Evolutionary conservation across 2,113 vertebrate species (phyloP).

Genomic region (Cathartes aura): DNA sequence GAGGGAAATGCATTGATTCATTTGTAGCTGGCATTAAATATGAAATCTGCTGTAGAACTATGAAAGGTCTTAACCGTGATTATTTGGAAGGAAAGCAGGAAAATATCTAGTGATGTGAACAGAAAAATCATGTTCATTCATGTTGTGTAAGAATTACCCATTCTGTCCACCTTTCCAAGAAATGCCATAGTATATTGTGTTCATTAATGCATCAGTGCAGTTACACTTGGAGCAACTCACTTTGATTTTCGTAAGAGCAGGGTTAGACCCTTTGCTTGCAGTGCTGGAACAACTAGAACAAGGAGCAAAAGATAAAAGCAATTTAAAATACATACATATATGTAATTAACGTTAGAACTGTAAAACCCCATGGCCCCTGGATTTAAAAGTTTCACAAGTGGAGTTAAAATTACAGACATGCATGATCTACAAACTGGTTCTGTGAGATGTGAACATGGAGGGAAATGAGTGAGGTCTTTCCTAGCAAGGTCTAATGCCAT

Average conservation of each 20-base stretch:
- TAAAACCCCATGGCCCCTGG: not conserved
- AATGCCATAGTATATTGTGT: not conserved
- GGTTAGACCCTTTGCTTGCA: not conserved
- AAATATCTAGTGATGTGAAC: not conserved
- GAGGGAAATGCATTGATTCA: not conserved
- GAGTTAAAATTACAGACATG: not conserved
- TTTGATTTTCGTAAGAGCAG: not conserved
- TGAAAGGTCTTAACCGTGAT: not conserved
- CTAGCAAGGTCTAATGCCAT: not conserved
- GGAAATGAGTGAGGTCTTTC: not conserved
- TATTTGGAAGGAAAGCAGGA: not conserved
- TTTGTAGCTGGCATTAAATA: not conserved
- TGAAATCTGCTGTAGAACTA: not conserved
- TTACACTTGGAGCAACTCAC: not conserved
- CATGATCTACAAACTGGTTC: not conserved
- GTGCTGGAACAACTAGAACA: not conserved
- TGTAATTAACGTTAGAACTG: not conserved
- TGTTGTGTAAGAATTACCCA: not conserved
- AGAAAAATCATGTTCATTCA: not conserved
- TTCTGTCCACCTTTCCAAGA: not conserved
- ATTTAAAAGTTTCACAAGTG: not conserved
- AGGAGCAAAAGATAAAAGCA: not conserved
- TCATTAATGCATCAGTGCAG: not conserved
- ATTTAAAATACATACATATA: not conserved
- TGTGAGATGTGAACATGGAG: not conserved